A percentile compares a stretch with the other conserved stretches of the same genome.
These are phyloP conservation scores for Stenodema calcarata DNA, from an alignment of 2,888 invertebrate species.

Conservation along the genomic window DNA sequence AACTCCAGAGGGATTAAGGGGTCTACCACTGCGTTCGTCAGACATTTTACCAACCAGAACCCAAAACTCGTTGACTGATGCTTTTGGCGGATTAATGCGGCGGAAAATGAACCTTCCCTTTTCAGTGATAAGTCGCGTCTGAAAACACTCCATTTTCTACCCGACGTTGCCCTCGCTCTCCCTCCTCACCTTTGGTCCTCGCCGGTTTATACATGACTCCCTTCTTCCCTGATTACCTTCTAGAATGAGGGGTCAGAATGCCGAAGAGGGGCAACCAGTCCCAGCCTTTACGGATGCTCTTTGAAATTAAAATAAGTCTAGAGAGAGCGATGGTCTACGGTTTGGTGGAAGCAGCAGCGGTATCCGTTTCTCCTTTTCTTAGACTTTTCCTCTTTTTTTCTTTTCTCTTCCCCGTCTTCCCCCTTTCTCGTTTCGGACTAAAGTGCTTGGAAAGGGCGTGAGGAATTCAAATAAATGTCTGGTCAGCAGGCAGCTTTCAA, in stretches of 20 bases:
- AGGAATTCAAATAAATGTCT: conserved; percentile 49
- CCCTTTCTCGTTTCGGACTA: neutral
- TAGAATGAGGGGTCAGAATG: neutral
- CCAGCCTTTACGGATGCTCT: neutral
- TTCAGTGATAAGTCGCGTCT: neutral
- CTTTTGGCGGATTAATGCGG: conserved; percentile 44
- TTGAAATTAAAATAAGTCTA: conserved; percentile 45
- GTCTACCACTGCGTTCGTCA: neutral
- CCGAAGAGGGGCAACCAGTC: neutral
- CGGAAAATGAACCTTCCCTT: conserved; percentile 40
- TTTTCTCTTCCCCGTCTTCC: neutral
- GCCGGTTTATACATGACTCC: conserved; percentile 26
- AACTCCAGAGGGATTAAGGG: neutral
- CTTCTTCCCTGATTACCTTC: conserved; percentile 26
- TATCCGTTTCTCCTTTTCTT: neutral
- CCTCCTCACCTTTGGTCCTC: conserved; percentile 7
- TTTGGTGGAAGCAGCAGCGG: neutral
- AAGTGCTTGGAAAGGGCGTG: conserved; percentile 6
- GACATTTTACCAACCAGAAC: neutral
- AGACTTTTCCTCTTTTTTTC: neutral
- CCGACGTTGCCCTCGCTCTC: neutral
- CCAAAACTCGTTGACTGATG: conserved; percentile 21
- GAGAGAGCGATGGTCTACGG: conserved; percentile 7
- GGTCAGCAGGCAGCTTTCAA: conserved; percentile 31
- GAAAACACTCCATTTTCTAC: neutral